Evolutionary conservation across 2,888 invertebrate genomes (phyloP).

Genomic region (Syrphus vitripennis): DNA sequence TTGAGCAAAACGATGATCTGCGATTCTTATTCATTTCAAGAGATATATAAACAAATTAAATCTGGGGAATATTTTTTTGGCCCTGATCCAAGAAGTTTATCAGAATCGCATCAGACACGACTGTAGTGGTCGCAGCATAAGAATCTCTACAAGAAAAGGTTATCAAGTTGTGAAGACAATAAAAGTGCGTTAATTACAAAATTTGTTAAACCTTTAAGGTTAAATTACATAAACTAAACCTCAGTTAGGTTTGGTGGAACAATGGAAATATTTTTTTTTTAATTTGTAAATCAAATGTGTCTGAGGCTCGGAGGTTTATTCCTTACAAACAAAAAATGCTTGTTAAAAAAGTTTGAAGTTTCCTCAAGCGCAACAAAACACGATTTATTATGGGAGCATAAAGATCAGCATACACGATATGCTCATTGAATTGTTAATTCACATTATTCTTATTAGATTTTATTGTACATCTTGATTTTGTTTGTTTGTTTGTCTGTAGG

Average conservation of each 20-base stretch:
- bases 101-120: constrained; percentile 1
- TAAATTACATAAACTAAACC: background rate
- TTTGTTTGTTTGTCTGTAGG: background rate
- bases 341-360: background rate
- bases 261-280: constrained; percentile 4
- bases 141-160: constrained; percentile 1
- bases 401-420: constrained; percentile 34
- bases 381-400: constrained; percentile 33
- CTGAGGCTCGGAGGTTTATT: background rate
- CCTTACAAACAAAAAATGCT: background rate
- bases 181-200: constrained; percentile 6
- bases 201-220: background rate
- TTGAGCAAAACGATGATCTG: constrained; percentile 32
- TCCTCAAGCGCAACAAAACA: constrained; percentile 13
- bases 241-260: background rate
- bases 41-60: constrained; percentile 33
- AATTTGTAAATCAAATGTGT: background rate
- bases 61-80: constrained; percentile 17
- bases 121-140: background rate
- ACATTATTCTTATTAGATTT: constrained; percentile 9
- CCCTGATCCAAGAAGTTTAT: constrained; percentile 32
- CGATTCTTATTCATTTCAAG: constrained; percentile 32
- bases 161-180: constrained; percentile 29
- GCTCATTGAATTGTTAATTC: constrained; percentile 20
- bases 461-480: constrained; percentile 4